phyloP scores from a whole-genome alignment of 1,140 invertebrate species.

The Diachasma alloeum region DNA sequence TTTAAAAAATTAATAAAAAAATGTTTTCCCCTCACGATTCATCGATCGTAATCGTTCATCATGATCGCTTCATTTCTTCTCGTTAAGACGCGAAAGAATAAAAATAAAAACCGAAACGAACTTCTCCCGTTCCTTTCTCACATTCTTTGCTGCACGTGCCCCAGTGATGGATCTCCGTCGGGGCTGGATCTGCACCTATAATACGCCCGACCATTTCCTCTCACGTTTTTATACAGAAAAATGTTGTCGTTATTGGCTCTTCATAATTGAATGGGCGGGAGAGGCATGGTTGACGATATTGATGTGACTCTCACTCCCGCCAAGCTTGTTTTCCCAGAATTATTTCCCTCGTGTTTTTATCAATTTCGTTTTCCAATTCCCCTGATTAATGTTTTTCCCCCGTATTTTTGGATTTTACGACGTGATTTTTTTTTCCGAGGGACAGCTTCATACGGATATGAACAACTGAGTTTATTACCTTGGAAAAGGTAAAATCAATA shows the following conservation, averaged over 20 bases:
- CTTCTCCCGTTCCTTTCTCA: neutral
- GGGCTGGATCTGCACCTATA: neutral
- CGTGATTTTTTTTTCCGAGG: no score
- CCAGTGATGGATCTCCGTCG: neutral
- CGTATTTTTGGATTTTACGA: no score
- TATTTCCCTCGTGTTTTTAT: no score
- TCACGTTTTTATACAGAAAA: neutral
- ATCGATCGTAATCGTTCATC: neutral
- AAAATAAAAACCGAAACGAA: neutral
- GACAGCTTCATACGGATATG: no score
- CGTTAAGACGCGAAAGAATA: neutral
- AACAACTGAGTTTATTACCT: no score
- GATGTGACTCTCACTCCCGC: no score
- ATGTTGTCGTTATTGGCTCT: neutral
- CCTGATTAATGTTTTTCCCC: no score
- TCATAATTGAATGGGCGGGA: neutral
- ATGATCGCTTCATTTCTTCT: neutral
- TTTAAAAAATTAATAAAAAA: neutral
- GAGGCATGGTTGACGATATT: no score
- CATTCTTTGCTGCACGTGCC: neutral
- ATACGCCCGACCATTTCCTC: neutral
- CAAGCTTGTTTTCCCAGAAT: no score
- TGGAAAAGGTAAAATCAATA: no score
- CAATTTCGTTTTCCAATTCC: no score
- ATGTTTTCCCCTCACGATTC: neutral